Evolutionary conservation across 2,797 vertebrate genomes (phyloP), one percentile per base, ranked within the genome.

Genomic region (Pantherophis vulpinus): DNA sequence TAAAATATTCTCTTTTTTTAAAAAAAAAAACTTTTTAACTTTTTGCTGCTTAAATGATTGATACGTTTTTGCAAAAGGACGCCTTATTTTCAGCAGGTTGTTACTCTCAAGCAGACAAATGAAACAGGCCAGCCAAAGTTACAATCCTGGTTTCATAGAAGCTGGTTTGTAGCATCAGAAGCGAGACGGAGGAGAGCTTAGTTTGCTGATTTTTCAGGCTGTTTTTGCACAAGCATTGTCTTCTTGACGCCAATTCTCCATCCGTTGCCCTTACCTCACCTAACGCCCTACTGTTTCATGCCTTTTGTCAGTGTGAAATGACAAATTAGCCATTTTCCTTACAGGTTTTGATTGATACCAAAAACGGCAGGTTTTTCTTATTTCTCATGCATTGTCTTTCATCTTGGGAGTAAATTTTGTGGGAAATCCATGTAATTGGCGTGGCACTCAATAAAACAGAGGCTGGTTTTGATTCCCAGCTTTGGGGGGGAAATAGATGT

Each of bases 251-350:
- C 54, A 51, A 8, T 9, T 13, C 29, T 87, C 92, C 58, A 3
- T 29, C 13, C 8, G 2, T 12, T 88, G 23, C 25, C 79, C 23
- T 92, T 3, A 61, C 87, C 87, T 66, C 25, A 60, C 32, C 86
- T 18, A 87, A 29, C 10, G 4, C 95, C 97, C 96, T 95, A 93
- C 95, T 95, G 58, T 97, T 97, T 97, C 97, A 97, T 2, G 95
- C 96, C 91, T 96, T 96, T 97, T 95, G 42, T 97, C 95, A 96
- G 96, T 97, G 97, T 97, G 97, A 97, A 98, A 97, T 97, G 96
- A 97, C 96, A 97, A 98, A 97, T 97, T 97, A 97, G 96, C 97
- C 94, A 97, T 96, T 83, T 97, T 98, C 97, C 95, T 97, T 95
- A 95, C 93, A 96, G 93, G 96, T 95, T 97, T 97, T 97, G 96